Evolutionary conservation across 2,888 invertebrate species (phyloP).

Genomic region (Muschampia plurimacula): DNA sequence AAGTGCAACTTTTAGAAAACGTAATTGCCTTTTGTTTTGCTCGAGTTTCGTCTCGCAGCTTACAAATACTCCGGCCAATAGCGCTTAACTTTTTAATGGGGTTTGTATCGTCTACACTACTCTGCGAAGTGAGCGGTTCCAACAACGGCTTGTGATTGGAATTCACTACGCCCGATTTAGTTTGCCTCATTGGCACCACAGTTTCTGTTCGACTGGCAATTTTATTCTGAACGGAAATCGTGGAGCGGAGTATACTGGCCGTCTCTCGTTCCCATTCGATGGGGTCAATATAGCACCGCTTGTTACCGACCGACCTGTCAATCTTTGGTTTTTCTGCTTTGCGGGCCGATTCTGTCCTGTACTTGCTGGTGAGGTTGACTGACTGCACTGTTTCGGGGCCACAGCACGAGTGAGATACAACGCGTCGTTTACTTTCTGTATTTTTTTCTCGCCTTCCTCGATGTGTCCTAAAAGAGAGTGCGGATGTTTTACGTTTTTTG

Average conservation of each 20-base stretch:
- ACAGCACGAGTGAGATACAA: conserved; percentile 77
- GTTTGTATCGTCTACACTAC: conserved; percentile 61
- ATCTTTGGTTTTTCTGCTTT: conserved; percentile 71
- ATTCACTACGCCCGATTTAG: conserved; percentile 66
- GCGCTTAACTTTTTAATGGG: conserved; percentile 77
- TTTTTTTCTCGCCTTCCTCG: conserved; percentile 81
- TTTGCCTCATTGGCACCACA: conserved; percentile 59
- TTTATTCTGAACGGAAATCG: conserved; percentile 79
- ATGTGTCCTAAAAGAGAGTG: conserved; percentile 79
- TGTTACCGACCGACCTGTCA: conserved; percentile 82
- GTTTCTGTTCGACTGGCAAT: conserved; percentile 60
- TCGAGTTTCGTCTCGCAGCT: conserved; percentile 68
- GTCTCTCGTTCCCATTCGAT: conserved; percentile 84
- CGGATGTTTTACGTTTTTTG: conserved; percentile 82
- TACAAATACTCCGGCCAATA: conserved; percentile 75
- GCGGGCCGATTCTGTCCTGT: conserved; percentile 76
- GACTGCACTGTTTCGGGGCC: conserved; percentile 64
- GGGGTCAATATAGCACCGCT: conserved; percentile 83
- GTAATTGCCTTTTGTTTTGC: conserved; percentile 67
- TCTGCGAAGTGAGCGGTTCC: conserved; percentile 61
- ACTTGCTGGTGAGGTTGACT: conserved; percentile 62
- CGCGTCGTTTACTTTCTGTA: conserved; percentile 70
- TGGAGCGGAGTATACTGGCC: conserved; percentile 81
- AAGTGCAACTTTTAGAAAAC: conserved; percentile 75
- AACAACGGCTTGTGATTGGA: conserved; percentile 57